Conservation (phyloP, 2,797 vertebrate genomes). For the Crocodylus rhombifer region DNA sequence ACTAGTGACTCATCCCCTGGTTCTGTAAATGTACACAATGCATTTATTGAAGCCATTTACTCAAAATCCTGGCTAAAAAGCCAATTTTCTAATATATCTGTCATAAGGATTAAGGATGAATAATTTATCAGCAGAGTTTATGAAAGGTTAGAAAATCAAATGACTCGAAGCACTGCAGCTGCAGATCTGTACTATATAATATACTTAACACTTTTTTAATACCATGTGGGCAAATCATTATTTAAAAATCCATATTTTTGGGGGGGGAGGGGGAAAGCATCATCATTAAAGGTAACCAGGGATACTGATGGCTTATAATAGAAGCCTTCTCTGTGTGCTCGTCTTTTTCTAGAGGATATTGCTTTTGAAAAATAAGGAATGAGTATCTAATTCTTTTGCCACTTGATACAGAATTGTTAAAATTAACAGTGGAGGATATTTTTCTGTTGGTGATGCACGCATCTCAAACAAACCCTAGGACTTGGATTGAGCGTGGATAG, state of each 20-base stretch:
- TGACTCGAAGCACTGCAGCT: not conserved
- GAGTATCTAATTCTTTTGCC: not conserved
- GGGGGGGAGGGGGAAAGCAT: not conserved
- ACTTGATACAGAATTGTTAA: not conserved
- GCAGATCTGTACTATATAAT: not conserved
- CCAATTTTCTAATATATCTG: not conserved
- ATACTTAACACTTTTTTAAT: not conserved
- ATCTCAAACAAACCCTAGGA: not conserved
- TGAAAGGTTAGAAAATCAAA: not conserved
- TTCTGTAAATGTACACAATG: not conserved
- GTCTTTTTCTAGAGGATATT: not conserved
- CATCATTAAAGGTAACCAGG: not conserved
- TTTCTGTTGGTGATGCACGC: not conserved
- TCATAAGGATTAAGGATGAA: not conserved
- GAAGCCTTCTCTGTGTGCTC: not conserved
- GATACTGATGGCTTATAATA: not conserved
- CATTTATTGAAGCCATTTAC: not conserved
- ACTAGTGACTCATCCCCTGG: not conserved
- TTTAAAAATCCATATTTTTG: not conserved
- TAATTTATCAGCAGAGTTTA: not conserved
- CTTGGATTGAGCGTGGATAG: not conserved
- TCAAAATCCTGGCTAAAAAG: not conserved
- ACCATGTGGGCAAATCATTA: not conserved
- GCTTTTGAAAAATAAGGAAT: not conserved
- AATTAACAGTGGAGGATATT: not conserved